These are phyloP conservation scores for Paraescarpia echinospica DNA, from an alignment of 1,140 invertebrate species.

Conservation along the genomic window DNA sequence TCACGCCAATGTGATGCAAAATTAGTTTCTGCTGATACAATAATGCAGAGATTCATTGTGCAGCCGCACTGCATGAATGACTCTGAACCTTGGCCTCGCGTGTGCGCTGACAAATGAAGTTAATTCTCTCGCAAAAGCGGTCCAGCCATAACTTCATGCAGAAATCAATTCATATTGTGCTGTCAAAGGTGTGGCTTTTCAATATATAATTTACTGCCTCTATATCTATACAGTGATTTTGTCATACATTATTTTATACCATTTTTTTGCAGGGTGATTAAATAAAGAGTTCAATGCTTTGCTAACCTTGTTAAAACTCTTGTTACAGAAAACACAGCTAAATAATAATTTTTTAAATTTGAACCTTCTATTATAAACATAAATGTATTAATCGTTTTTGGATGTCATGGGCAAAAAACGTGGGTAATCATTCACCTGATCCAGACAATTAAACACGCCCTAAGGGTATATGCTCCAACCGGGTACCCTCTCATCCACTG, in stretches of 20 bases:
- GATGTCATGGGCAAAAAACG: neutral
- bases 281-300: too few relatives aligned
- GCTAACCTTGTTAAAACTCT: too few relatives aligned
- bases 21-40: conserved; percentile 1
- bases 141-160: neutral
- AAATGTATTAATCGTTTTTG: neutral
- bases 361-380: neutral
- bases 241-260: neutral
- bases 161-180: neutral
- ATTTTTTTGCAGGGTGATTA: neutral
- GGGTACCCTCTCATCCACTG: too few relatives aligned
- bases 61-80: neutral
- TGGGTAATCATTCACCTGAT: neutral
- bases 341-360: neutral
- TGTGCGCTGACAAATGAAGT: neutral
- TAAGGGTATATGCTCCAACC: too few relatives aligned
- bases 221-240: neutral
- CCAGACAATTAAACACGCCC: neutral
- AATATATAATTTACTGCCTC: neutral
- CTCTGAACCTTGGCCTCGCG: neutral
- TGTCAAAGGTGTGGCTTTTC: neutral
- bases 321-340: neutral
- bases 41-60: neutral
- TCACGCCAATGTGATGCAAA: neutral
- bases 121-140: neutral